phyloP scores from a whole-genome alignment of 92 coral and sea anemone genomes.

The Paramuricea clavata region DNA sequence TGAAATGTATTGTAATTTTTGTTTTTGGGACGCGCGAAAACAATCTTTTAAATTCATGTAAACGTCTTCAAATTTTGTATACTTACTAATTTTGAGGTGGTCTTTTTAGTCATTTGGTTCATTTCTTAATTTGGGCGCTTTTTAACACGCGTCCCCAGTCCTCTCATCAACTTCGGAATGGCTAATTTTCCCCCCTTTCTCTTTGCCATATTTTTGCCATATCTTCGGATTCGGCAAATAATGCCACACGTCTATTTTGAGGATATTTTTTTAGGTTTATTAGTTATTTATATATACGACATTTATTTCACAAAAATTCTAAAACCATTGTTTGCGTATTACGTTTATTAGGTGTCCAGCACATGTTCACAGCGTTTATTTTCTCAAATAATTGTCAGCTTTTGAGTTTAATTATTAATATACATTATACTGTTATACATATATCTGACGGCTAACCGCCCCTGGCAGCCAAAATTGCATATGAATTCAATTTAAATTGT shows the following conservation, averaged over 20 bases:
- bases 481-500: neutral
- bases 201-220: too few relatives aligned
- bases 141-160: too few relatives aligned
- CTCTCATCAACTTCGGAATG: too few relatives aligned
- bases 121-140: too few relatives aligned
- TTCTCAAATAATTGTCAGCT: neutral
- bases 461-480: neutral
- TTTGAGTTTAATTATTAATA: neutral
- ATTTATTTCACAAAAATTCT: slow-evolving; percentile 22
- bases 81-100: too few relatives aligned
- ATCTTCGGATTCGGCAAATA: neutral
- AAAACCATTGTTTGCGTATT: neutral
- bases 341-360: slow-evolving; percentile 33
- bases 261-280: neutral
- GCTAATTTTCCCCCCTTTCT: too few relatives aligned
- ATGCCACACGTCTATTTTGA: neutral
- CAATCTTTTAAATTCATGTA: too few relatives aligned
- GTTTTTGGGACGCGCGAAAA: too few relatives aligned
- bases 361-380: neutral
- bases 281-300: too few relatives aligned
- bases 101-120: too few relatives aligned
- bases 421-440: neutral
- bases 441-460: neutral
- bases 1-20: too few relatives aligned
- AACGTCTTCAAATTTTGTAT: too few relatives aligned